Base-by-base conservation (phyloP, 2,113 vertebrate genomes). In the Zapornia atra region DNA sequence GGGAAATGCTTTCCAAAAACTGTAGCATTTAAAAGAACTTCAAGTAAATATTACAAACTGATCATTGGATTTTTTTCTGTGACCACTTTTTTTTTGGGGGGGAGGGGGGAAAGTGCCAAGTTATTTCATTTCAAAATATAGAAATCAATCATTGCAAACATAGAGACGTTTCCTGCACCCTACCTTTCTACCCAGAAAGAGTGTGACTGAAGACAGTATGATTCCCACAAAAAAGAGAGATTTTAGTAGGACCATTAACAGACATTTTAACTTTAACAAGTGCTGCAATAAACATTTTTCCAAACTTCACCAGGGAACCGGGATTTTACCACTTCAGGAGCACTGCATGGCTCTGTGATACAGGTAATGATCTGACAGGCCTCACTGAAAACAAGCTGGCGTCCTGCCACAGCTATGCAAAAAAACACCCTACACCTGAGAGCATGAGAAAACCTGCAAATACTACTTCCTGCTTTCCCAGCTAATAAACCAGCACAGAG, bases 251-350 rank as follows among this genome's bases (percentile, higher is more conserved):
- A 40, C 15, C 22, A 11, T 53, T 82, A 91, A 78, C 31, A 88
- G 73, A 17, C n/a, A 63, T 80, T 93, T 38, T 84, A 66, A 77
- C 31, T 95, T 85, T 90, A 91, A 88, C n/a, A 84, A 54, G 60
- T 46, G 79, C 46, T 66, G 48, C 59, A n/a, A 71, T 26, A 96
- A 96, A 90, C 48, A 76, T 76, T 93, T 83, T 65, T 76, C 72
- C 42, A 69, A 69, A 94, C 93, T 81, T 91, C 92, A 54, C 64
- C 25, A 26, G 68, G 70, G 81, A 94, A 51, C 19, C 21, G 66
- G 54, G 48, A 65, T 78, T 96, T 95, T 90, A 65, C 79, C 91
- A 56, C 71, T 42, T 94, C 12, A 48, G 86, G 75, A 92, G 59
- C 61, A 34, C 48, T 81, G 86, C 76, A 69, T 1, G 2, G 26